Conservation (phyloP, 2,797 vertebrate species). For the Dermochelys coriacea region DNA sequence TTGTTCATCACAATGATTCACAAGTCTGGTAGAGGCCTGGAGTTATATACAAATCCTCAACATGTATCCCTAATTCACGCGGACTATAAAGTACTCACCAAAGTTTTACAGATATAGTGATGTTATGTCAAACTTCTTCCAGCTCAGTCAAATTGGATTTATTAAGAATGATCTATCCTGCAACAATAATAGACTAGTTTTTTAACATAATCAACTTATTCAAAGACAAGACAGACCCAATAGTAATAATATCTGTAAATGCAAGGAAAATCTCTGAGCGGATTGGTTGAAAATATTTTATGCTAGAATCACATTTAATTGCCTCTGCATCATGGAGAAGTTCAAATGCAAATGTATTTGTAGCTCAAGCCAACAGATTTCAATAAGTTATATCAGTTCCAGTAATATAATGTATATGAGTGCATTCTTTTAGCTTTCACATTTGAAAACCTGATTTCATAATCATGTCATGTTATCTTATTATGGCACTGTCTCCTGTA, state of each 20-base stretch:
- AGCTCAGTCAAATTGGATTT: background rate
- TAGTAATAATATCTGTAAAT: background rate
- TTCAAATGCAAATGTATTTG: background rate
- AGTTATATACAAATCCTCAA: background rate
- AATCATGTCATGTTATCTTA: background rate
- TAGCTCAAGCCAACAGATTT: background rate
- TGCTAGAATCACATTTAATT: background rate
- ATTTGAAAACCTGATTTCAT: background rate
- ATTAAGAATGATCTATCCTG: background rate
- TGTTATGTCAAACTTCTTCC: background rate
- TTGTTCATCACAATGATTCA: background rate
- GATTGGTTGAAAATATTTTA: background rate
- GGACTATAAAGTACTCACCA: background rate
- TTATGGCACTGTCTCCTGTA: background rate
- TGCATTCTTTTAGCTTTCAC: background rate
- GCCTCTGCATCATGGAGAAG: background rate
- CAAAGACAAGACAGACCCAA: background rate
- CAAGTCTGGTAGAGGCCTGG: background rate
- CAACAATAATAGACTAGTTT: background rate
- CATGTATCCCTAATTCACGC: background rate
- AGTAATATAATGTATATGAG: background rate
- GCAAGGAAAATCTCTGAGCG: background rate
- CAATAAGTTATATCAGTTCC: background rate
- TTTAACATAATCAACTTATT: background rate
- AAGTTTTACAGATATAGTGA: background rate